These are phyloP conservation scores for Pseudachorutes palmiensis DNA, from an alignment of 1,140 invertebrate genomes.

Conservation along the genomic window DNA sequence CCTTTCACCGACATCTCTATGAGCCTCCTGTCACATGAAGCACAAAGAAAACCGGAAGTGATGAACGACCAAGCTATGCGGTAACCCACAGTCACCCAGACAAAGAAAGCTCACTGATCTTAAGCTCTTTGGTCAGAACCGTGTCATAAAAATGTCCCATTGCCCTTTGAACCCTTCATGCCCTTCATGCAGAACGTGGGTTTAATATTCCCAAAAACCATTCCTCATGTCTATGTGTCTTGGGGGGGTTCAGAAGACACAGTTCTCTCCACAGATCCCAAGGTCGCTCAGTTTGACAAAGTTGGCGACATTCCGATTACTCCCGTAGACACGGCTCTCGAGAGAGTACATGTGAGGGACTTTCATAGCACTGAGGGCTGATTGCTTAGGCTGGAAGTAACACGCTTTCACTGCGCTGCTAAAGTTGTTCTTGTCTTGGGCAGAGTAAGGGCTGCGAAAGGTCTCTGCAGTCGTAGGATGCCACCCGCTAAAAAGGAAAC, in stretches of 20 bases:
- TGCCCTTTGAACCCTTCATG: too few relatives aligned
- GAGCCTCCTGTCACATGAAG: too few relatives aligned
- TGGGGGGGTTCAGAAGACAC: background rate
- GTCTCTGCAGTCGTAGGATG: background rate
- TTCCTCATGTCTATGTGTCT: too few relatives aligned
- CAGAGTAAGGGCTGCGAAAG: background rate
- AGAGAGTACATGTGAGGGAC: constrained; percentile 15
- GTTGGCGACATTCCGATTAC: background rate
- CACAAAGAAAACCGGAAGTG: too few relatives aligned
- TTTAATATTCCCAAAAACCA: too few relatives aligned
- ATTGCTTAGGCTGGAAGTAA: constrained; percentile 6
- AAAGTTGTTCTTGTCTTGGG: constrained; percentile 16
- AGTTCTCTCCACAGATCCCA: background rate
- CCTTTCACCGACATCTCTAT: too few relatives aligned
- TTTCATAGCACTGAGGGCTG: background rate
- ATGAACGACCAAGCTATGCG: too few relatives aligned
- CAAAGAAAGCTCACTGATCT: too few relatives aligned
- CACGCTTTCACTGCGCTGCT: constrained; percentile 1
- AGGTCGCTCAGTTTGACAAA: background rate
- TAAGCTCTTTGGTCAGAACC: too few relatives aligned
- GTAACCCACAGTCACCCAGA: too few relatives aligned
- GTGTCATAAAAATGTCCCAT: too few relatives aligned
- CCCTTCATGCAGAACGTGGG: too few relatives aligned
- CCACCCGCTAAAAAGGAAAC: constrained; percentile 10
- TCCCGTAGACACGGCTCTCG: constrained; percentile 11